Base-by-base conservation (phyloP, 2,888 invertebrate genomes). In the Pyrrhosoma nymphula region DNA sequence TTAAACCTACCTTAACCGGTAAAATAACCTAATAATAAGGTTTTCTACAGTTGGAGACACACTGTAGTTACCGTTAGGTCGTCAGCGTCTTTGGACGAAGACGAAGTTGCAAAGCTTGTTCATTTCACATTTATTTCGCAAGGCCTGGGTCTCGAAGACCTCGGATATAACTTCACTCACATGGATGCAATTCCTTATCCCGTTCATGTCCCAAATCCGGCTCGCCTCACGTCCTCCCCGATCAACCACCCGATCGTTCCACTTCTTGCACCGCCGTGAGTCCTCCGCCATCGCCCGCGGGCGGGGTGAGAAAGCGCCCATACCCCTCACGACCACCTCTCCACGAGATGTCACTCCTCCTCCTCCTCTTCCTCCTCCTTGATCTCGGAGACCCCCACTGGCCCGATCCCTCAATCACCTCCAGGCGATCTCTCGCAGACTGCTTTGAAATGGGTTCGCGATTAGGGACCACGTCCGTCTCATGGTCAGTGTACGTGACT, bases 331-430 rank as follows among this genome's bases (percentile, higher is more conserved):
- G 10, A 47, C 69, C 26, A 26, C 35, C 82, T 82, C 35, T 18
- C 60, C 35, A n/a, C 26, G 82, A n/a, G 82, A 82, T 82, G 82
- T 35, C 14, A 47, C n/a, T 82, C 30, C 30, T 75, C 75, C 75
- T 6, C 75, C 75, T 75, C 75, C 75, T 30, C 75, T 10, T 30
- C n/a, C 47, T 47, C 47, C 47, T 47, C 47, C 47, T 47, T 47
- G 47, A 47, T 47, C 47, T 47, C 47, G 47, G 26, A 18, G 16
- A 16, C 35, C 82, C 35, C 82, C 82, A 14, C 82, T 26, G 82
- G 60, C 60, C 30, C 30, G 82, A 82, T 82, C 82, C 82, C 82
- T 82, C 82, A 82, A 82, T 82, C 82, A 82, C 82, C 82, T 47
- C 8, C 69, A 16, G 30, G 4, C 30, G 82, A 82, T 82, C 82